A percentile compares a stretch with the other conserved stretches of the same genome.
Evolutionary conservation across 2,797 vertebrate species (phyloP).

Genomic region (Eulemur coronatus): DNA sequence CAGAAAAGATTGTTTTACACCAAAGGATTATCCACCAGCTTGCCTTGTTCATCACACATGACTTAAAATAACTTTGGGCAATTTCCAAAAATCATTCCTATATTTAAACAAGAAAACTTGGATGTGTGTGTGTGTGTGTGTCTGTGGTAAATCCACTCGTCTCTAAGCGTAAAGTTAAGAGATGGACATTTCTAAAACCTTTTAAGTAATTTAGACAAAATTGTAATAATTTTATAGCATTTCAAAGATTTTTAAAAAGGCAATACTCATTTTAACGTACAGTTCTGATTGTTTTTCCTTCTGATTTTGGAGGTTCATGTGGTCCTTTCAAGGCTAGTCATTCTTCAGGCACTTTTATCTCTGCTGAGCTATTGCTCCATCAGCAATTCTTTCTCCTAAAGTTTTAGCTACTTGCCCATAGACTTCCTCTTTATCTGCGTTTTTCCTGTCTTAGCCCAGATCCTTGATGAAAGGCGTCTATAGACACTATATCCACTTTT

Average conservation of each 20-base stretch:
- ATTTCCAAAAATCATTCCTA: not conserved
- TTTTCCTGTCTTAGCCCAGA: not conserved
- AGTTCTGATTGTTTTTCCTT: not conserved
- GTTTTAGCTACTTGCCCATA: not conserved
- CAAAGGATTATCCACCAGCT: not conserved
- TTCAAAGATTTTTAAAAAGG: not conserved
- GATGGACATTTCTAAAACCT: not conserved
- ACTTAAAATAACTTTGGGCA: conserved; percentile 26
- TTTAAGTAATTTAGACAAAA: conserved; percentile 17
- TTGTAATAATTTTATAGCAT: not conserved
- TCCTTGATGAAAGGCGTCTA: not conserved
- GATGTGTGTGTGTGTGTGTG: not conserved
- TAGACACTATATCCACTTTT: not conserved
- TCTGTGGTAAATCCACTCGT: not conserved
- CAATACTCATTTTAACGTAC: not conserved
- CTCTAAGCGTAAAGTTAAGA: conserved; percentile 2
- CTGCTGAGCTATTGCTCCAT: not conserved
- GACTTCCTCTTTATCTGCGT: not conserved
- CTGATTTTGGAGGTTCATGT: not conserved
- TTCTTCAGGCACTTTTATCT: not conserved
- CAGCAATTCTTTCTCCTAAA: not conserved
- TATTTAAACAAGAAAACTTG: not conserved
- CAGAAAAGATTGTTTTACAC: not conserved
- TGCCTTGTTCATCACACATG: not conserved
- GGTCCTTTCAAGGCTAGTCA: not conserved